A percentile compares a stretch with the other conserved stretches of the same genome.
phyloP scores from a whole-genome alignment of 2,113 vertebrate genomes.

The Piliocolobus tephrosceles region DNA sequence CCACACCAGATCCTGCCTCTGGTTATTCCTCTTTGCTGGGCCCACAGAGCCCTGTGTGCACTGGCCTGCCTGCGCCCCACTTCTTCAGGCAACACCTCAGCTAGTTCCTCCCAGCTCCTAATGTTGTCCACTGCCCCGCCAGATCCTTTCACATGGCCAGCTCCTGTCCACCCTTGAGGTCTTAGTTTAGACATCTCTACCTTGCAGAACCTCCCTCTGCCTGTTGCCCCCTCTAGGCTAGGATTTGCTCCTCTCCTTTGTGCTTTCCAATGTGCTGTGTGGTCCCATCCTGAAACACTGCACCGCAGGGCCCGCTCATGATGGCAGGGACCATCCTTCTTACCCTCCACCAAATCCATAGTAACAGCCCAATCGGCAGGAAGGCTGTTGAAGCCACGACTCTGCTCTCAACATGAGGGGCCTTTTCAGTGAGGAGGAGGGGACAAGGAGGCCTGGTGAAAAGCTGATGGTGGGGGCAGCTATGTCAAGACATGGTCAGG shows the following conservation, averaged over 20 bases:
- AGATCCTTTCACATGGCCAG: not conserved
- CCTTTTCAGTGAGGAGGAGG: not conserved
- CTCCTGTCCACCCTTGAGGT: not conserved
- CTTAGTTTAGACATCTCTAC: not conserved
- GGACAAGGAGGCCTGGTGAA: not conserved
- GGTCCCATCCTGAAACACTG: rapidly evolving
- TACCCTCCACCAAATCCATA: not conserved
- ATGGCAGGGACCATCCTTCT: not conserved
- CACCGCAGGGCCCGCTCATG: rapidly evolving
- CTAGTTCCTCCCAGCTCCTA: rapidly evolving
- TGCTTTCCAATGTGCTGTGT: not conserved
- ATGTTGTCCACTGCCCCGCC: not conserved
- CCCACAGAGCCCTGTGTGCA: not conserved
- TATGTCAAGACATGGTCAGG: not conserved
- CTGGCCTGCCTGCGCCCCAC: not conserved
- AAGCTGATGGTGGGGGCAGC: not conserved
- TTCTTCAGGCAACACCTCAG: not conserved
- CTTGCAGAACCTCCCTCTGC: not conserved
- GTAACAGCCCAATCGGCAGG: not conserved
- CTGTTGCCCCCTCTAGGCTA: not conserved
- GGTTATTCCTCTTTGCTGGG: not conserved
- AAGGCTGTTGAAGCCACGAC: not conserved
- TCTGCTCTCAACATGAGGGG: rapidly evolving
- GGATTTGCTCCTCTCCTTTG: rapidly evolving
- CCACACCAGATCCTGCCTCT: not conserved